Base-by-base conservation (phyloP, 2,797 vertebrate genomes). In the Lutjanus campechanus region DNA sequence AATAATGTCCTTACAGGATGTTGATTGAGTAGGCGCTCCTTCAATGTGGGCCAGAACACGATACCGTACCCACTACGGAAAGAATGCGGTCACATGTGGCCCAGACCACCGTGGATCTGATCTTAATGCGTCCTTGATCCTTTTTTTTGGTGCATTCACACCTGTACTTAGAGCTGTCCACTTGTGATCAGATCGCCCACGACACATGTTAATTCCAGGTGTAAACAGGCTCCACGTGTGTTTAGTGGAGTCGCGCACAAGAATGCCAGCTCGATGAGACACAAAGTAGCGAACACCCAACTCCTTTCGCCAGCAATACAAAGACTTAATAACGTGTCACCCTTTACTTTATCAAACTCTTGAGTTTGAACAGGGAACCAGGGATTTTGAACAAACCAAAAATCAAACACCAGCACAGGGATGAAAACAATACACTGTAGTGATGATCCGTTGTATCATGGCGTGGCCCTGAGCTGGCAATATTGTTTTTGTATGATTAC, bases 341-440 rank as follows among this genome's bases (percentile, higher is more conserved):
- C 85, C 76, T 89, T 89, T 81, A 79, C 47, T 50, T 71, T 54
- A 58, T 74, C 71, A 75, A 80, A 85, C 79, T 69, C 73, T 0
- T 0, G 44, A 72, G 73, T 88, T 79, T 75, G 63, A 89, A 87
- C 65, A 66, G 82, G 85, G 76, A 86, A 85, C 72, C 85, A 81
- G 89, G 89, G 90, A 91, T 64, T 84, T 78, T 86, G 76, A 93
- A 93, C 84, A 88, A 92, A 95, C 85, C 89, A 91, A 94, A 93
- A 90, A 92, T 62, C 64, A 80, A 93, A 90, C 93, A 95, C 95
- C 95, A 96, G 95, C 95, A 91, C 88, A 89, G 91, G 88, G 88
- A 94, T 78, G 73, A 85, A 84, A 83, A 91, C 70, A 81, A 88
- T 85, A 91, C 89, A 90, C 85, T 87, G 90, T 88, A 90, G 77